Base-by-base conservation (phyloP, 2,113 vertebrate species). In the Chaenocephalus aceratus region DNA sequence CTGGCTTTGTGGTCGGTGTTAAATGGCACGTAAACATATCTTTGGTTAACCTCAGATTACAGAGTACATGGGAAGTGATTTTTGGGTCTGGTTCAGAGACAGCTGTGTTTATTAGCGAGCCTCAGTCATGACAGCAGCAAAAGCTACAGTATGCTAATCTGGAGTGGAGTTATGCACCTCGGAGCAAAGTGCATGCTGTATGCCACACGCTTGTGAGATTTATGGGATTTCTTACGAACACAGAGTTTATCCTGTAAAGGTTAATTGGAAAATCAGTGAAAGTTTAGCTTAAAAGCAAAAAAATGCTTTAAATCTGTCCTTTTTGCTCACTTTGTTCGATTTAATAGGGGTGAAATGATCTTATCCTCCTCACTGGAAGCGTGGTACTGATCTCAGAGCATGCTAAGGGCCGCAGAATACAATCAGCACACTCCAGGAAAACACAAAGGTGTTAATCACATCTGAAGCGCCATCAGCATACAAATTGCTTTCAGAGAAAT, bases 21-120 rank as follows among this genome's bases (percentile, higher is more conserved):
- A 79, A 82, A 77, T 52, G 52, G 79, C 70, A 64, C 26, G 49
- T 81, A 76, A 79, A 72, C 52, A 21, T 89, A 70, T 80, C 61
- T 71, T 79, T 49, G 86, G 90, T 91, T 93, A 91, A 92, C 91
- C 90, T 91, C 88, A 88, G 86, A 91, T 87, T 89, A 86, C 85
- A 83, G 86, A 65, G 80, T 26, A 10, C 71, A 59, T 9, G 65
- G 77, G 68, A 77, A 74, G 79, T 73, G 81, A 84, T 75, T 77
- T 58, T 75, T 83, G 81, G 90, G 87, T 66, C 36, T 0, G 5
- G 48, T 67, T 80, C 82, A 71, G 63, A 80, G 67, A 75, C 86
- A 86, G 86, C 89, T 83, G 77, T 78, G 85, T 90, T 89, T 86
- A 82, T 86, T 71, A 80, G 79, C 26, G 49, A 59, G 80, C 60